Percentiles rank a stretch among this genome's conserved stretches.
Conservation (phyloP, 2,888 invertebrate species). For the Euphydryas editha region DNA sequence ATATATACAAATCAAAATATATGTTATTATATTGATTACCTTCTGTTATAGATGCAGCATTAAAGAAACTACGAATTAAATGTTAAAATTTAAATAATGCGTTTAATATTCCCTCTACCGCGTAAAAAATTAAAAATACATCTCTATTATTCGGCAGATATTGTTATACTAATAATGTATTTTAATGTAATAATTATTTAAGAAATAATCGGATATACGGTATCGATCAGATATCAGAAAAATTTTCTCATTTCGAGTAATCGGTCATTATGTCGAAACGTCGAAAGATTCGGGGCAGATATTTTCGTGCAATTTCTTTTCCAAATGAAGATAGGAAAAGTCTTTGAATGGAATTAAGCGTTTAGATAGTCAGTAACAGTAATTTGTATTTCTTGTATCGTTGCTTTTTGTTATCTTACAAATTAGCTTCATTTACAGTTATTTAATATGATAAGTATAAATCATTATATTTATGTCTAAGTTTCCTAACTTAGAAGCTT, state of each 20-base stretch:
- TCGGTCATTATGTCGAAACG: slow-evolving; percentile 64
- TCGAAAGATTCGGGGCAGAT: slow-evolving; percentile 55
- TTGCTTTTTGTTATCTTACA: background rate
- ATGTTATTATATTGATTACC: too few species aligned
- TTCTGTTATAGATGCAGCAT: too few species aligned
- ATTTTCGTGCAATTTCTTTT: slow-evolving; percentile 53
- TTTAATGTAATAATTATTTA: background rate
- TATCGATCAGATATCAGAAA: slow-evolving; percentile 55
- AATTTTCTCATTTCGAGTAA: slow-evolving; percentile 68
- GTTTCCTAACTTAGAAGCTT: too few species aligned
- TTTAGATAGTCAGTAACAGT: slow-evolving; percentile 33
- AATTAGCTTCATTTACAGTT: background rate
- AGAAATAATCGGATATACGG: slow-evolving; percentile 28
- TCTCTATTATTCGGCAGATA: slow-evolving; percentile 1
- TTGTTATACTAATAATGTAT: background rate
- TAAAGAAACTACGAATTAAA: too few species aligned
- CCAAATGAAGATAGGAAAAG: slow-evolving; percentile 52
- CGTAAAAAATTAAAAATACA: too few species aligned
- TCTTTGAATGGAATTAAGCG: slow-evolving; percentile 50
- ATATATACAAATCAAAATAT: too few species aligned
- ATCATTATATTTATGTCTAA: too few species aligned
- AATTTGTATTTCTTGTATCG: slow-evolving; percentile 18
- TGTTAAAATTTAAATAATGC: too few species aligned
- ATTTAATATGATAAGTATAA: too few species aligned
- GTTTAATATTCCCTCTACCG: too few species aligned